These are phyloP conservation scores for Ianthella basta DNA, from an alignment of 37 sponge, comb jelly and placozoan genomes.

Conservation along the genomic window DNA sequence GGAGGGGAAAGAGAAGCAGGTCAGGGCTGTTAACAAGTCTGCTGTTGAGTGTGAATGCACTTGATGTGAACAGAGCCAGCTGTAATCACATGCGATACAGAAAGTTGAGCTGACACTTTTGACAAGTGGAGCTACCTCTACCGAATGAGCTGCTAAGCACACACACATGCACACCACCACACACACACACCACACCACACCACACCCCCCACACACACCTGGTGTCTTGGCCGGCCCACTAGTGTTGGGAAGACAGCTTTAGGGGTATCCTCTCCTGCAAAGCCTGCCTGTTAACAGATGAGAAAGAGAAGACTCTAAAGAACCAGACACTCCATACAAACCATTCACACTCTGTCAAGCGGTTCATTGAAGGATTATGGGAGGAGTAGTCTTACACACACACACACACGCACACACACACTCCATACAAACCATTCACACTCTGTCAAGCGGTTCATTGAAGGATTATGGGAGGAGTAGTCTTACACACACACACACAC, in stretches of 20 bases:
- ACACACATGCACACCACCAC: neutral
- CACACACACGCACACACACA: slow-evolving; percentile 26
- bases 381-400: too few relatives aligned
- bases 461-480: too few relatives aligned
- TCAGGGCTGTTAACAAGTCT: neutral
- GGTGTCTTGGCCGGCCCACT: slow-evolving; percentile 87
- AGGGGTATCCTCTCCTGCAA: slow-evolving; percentile 92
- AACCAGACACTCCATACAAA: neutral
- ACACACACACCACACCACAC: slow-evolving; percentile 23
- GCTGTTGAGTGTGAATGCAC: neutral
- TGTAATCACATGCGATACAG: too few relatives aligned
- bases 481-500: too few relatives aligned
- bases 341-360: neutral
- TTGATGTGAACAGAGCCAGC: neutral
- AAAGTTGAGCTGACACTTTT: too few relatives aligned
- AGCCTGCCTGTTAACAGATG: slow-evolving; percentile 76
- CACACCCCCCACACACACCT: slow-evolving; percentile 42
- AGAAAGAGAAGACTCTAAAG: neutral
- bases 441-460: too few relatives aligned
- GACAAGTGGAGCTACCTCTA: too few relatives aligned
- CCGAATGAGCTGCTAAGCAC: too few relatives aligned
- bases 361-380: too few relatives aligned
- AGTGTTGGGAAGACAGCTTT: slow-evolving; percentile 83
- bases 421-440: too few relatives aligned
- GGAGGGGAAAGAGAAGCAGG: neutral